Evolutionary conservation across 2,888 invertebrate genomes (phyloP).

Genomic region (Trisateles emortualis): DNA sequence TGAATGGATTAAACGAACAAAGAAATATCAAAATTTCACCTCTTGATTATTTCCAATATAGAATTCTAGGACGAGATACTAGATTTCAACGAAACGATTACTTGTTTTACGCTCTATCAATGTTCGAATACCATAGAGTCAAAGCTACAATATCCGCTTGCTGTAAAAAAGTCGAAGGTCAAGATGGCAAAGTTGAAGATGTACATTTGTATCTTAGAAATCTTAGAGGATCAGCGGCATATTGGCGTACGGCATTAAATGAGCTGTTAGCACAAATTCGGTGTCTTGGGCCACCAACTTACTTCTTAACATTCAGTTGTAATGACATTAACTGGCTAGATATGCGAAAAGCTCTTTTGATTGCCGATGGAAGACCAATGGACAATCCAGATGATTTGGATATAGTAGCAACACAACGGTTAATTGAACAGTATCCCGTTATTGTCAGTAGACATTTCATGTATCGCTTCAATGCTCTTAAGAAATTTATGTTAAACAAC

Average conservation of each 20-base stretch:
- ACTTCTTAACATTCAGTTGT: slow-evolving; percentile 52
- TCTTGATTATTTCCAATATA: slow-evolving; percentile 40
- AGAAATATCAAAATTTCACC: slow-evolving; percentile 27
- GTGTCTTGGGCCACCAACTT: slow-evolving; percentile 55
- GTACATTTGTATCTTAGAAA: slow-evolving; percentile 55
- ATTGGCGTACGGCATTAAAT: slow-evolving; percentile 49
- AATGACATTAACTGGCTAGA: slow-evolving; percentile 55
- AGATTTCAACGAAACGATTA: slow-evolving; percentile 46
- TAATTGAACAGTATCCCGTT: slow-evolving; percentile 20
- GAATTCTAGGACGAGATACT: slow-evolving; percentile 36
- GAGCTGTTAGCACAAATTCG: slow-evolving; percentile 56
- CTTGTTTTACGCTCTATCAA: slow-evolving; percentile 55
- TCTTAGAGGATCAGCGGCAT: slow-evolving; percentile 50
- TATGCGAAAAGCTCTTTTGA: slow-evolving; percentile 54
- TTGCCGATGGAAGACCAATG: background rate
- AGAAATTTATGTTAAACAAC: slow-evolving; percentile 2
- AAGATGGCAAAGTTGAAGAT: slow-evolving; percentile 37
- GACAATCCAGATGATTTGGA: background rate
- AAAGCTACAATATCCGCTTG: slow-evolving; percentile 51
- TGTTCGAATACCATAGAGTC: slow-evolving; percentile 46
- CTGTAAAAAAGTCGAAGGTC: slow-evolving; percentile 44
- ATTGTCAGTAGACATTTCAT: slow-evolving; percentile 15
- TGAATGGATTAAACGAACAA: slow-evolving; percentile 41
- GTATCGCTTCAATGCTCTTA: slow-evolving; percentile 16
- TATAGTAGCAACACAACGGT: background rate